Evolutionary conservation across 1,140 invertebrate genomes (phyloP).

Genomic region (Dendroctonus ponderosae): DNA sequence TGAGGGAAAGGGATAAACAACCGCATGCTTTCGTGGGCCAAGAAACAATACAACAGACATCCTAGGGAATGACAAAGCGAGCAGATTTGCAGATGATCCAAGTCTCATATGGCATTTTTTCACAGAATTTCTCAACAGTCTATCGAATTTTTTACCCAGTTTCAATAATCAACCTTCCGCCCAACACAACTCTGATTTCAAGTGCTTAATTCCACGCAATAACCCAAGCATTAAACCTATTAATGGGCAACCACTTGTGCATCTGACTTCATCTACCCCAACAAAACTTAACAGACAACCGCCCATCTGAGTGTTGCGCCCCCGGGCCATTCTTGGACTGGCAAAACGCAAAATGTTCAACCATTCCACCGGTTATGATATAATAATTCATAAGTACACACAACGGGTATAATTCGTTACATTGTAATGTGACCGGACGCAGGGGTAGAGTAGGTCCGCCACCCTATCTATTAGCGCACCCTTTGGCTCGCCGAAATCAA

Average conservation of each 20-base stretch:
- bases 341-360: slow-evolving; percentile 13
- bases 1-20: too few relatives aligned
- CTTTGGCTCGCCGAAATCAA: slow-evolving; percentile 43
- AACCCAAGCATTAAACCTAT: slow-evolving; percentile 47
- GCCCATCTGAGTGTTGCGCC: slow-evolving; percentile 22
- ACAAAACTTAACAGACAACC: slow-evolving; percentile 17
- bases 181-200: slow-evolving; percentile 13
- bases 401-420: slow-evolving; percentile 38
- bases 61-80: too few relatives aligned
- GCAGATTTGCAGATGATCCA: too few relatives aligned
- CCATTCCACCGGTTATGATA: slow-evolving; percentile 48
- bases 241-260: slow-evolving; percentile 49
- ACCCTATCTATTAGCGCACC: slow-evolving; percentile 43
- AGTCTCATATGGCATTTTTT: too few relatives aligned
- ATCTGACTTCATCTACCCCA: slow-evolving; percentile 48
- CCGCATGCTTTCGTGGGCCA: too few relatives aligned
- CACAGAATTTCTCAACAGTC: neutral
- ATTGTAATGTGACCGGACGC: slow-evolving; percentile 39
- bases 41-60: too few relatives aligned
- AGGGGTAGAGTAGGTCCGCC: slow-evolving; percentile 12
- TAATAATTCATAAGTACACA: slow-evolving; percentile 51
- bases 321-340: neutral
- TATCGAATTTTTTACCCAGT: neutral
- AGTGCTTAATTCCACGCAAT: slow-evolving; percentile 38
- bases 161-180: too few relatives aligned